Percentiles rank a stretch among this genome's conserved stretches.
Conservation (phyloP, 2,113 vertebrate species). For the Gymnocephalus cernua region DNA sequence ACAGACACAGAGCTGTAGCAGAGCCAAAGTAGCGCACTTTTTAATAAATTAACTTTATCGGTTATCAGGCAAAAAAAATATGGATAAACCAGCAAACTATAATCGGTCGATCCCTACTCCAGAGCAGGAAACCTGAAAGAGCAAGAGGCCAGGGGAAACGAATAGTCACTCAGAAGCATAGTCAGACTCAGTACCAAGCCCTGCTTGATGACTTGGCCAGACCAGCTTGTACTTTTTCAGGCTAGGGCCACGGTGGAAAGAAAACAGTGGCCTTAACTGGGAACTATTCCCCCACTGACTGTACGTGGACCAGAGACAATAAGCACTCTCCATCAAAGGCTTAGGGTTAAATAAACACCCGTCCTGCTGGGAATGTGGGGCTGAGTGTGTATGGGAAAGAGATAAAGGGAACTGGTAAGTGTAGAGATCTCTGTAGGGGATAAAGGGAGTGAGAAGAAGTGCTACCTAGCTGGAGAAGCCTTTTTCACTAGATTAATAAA, state of each 20-base stretch:
- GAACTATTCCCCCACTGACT: conserved; percentile 50
- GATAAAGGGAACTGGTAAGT: conserved; percentile 26
- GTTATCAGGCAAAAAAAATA: no score
- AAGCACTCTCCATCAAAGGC: conserved; percentile 58
- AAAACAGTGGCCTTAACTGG: conserved; percentile 63
- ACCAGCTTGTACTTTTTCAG: conserved; percentile 32
- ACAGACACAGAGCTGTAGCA: no score
- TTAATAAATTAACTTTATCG: no score
- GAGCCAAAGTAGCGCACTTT: no score
- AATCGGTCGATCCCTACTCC: background rate
- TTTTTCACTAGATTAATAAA: background rate
- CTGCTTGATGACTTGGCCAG: conserved; percentile 59
- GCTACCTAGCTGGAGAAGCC: background rate
- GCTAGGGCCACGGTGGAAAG: conserved; percentile 23
- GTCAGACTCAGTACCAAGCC: conserved; percentile 20
- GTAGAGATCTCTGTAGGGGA: conserved; percentile 22
- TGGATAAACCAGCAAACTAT: no score
- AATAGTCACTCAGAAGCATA: conserved; percentile 1
- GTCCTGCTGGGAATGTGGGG: conserved; percentile 49
- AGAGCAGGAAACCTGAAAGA: conserved; percentile 27
- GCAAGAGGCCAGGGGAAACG: conserved; percentile 38
- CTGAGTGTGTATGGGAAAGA: conserved; percentile 34
- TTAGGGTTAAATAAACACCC: conserved; percentile 63
- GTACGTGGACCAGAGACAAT: conserved; percentile 55
- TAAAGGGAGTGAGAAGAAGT: conserved; percentile 2